Evolutionary conservation across 2,888 invertebrate genomes (phyloP).

Genomic region (Caenorhabditis japonica): DNA sequence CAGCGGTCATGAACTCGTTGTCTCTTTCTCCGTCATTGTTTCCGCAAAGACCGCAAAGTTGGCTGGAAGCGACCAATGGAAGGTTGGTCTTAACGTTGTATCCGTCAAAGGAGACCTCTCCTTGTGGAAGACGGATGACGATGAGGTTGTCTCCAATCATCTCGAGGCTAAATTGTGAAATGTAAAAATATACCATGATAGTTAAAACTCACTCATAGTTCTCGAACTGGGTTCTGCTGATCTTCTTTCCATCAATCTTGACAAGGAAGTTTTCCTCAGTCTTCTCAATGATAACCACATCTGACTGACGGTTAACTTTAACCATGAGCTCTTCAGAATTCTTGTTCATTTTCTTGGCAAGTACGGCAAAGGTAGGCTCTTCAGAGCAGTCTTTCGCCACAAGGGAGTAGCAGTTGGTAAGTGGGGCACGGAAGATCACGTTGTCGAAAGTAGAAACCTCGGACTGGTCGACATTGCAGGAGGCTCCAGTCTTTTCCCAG

Average conservation of each 20-base stretch:
- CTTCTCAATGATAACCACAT: constrained; percentile 50
- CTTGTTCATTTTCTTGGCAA: constrained; percentile 73
- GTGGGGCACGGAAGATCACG: constrained; percentile 68
- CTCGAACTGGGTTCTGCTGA: constrained; percentile 35
- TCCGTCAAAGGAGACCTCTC: constrained; percentile 67
- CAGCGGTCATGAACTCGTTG: constrained; percentile 69
- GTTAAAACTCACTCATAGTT: constrained; percentile 28
- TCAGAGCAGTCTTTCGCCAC: constrained; percentile 78
- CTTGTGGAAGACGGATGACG: constrained; percentile 55
- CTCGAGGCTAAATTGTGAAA: constrained; percentile 61
- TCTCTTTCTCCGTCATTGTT: constrained; percentile 70
- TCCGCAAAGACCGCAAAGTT: constrained; percentile 76
- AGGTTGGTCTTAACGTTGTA: constrained; percentile 63
- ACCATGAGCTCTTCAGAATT: constrained; percentile 68
- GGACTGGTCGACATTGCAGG: constrained; percentile 50
- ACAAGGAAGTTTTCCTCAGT: constrained; percentile 49
- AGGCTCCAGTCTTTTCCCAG: constrained; percentile 36
- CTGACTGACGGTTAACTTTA: constrained; percentile 56
- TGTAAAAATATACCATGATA: too few relatives aligned
- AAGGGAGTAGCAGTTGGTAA: constrained; percentile 77
- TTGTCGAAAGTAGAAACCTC: constrained; percentile 76
- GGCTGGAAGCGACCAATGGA: constrained; percentile 38
- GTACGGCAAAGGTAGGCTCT: constrained; percentile 76
- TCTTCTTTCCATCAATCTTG: constrained; percentile 57
- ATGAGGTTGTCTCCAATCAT: constrained; percentile 45